Conservation (phyloP, 2,888 invertebrate genomes). For the Spodoptera littoralis region DNA sequence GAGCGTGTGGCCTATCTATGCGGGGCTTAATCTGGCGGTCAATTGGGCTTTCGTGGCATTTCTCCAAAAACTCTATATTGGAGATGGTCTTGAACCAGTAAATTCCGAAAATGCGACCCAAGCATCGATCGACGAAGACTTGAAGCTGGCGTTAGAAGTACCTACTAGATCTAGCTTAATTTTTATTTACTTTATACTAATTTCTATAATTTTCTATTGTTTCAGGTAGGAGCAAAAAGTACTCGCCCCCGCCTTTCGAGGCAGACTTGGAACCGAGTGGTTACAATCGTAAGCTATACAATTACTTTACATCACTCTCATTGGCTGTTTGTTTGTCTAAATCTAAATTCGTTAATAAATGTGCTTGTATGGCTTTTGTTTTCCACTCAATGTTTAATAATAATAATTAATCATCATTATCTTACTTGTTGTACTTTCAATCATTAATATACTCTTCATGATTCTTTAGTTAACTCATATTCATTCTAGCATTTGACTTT, state of each 20-base stretch:
- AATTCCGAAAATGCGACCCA: no score
- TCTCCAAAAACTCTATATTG: no score
- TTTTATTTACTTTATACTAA: background rate
- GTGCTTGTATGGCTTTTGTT: slow-evolving; percentile 24
- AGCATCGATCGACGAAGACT: no score
- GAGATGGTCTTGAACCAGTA: no score
- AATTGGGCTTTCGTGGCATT: no score
- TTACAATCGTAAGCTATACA: slow-evolving; percentile 77
- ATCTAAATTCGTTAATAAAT: slow-evolving; percentile 1
- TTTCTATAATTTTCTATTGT: slow-evolving; percentile 59
- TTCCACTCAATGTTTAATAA: slow-evolving; percentile 17
- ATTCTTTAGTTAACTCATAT: no score
- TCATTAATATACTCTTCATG: no score
- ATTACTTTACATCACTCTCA: slow-evolving; percentile 5
- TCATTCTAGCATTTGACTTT: no score
- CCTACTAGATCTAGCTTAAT: no score
- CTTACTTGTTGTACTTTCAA: background rate
- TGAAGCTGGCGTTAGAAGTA: no score
- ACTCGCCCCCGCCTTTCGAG: slow-evolving; percentile 77
- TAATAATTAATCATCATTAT: background rate
- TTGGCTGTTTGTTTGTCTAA: slow-evolving; percentile 4
- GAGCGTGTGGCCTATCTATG: no score
- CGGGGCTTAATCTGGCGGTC: no score
- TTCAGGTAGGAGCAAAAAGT: slow-evolving; percentile 84
- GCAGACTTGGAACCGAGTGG: slow-evolving; percentile 75